Base-by-base conservation (phyloP, 2,797 vertebrate genomes). In the Propithecus deckenii region DNA sequence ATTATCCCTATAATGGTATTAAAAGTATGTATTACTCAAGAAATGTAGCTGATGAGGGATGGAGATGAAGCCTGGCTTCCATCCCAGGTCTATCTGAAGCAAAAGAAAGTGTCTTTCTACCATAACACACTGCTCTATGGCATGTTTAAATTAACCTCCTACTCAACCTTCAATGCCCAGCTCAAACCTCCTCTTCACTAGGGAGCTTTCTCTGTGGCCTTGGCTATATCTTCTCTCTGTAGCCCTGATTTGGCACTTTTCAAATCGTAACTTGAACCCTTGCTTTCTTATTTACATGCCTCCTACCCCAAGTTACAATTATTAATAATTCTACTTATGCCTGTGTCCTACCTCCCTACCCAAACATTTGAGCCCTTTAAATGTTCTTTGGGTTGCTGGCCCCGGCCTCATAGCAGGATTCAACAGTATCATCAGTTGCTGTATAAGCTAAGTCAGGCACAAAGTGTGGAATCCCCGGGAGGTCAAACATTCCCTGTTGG, bases 161-260 rank as follows among this genome's bases (percentile, higher is more conserved):
- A 74, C 72, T 75, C 55, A 61, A 50, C 3, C 17, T 59, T 81
- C 15, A 55, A 20, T 38, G 30, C 28, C 14, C 28, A 55, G 65
- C 61, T 90, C 71, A 87, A 92, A 87, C 69, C 25, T 48, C 11
- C 14, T 43, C 18, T 86, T 76, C 38, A 95, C 72, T 32, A 88
- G 78, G 17, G 15, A 88, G 25, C 20, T 93, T 79, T 55, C 43
- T 93, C 18, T 86, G 23, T 71, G 48, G 38, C 59, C 30, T 52
- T 30, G 0, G 35, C n/a, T 10, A 81, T 48, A 57, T 61, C n/a
- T 81, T 96, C 50, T 86, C 15, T 75, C 69, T 38, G 15, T 48
- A 89, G 52, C 55, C 38, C 74, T 74, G 23, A 86, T 81, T 93
- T 93, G 55, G 8, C 81, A 63, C 72, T 88, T 81, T 94, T 78